Conservation (phyloP, 2,113 vertebrate species). For the Poeciliopsis turrubarensis region DNA sequence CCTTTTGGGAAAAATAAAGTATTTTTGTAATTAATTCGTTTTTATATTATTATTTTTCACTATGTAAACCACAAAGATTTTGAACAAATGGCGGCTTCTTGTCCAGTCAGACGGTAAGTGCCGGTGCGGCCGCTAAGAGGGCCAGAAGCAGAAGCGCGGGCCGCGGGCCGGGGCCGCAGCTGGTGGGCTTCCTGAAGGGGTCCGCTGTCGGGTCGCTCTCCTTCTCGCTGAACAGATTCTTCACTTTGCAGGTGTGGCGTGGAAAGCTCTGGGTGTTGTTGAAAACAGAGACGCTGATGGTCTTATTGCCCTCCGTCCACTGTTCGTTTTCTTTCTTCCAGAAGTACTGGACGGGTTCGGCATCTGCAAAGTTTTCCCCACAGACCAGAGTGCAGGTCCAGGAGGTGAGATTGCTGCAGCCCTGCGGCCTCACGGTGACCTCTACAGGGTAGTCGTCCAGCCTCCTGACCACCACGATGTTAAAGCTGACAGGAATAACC, state of each 20-base stretch:
- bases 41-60: no score
- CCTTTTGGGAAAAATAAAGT: no score
- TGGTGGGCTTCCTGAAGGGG: background rate
- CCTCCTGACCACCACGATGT: rapidly evolving
- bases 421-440: rapidly evolving
- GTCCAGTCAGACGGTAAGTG: no score
- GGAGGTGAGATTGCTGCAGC: rapidly evolving
- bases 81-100: no score
- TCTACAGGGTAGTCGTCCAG: rapidly evolving
- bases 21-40: no score
- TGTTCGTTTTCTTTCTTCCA: background rate
- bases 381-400: rapidly evolving
- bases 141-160: no score
- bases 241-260: conserved; percentile 18
- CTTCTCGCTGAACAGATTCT: rapidly evolving
- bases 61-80: no score
- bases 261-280: no score
- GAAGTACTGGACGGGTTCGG: conserved; percentile 6
- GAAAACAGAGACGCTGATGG: rapidly evolving
- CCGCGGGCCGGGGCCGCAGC: no score
- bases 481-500: rapidly evolving
- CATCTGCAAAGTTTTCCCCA: rapidly evolving
- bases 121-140: no score
- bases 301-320: rapidly evolving
- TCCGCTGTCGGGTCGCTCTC: rapidly evolving